These are phyloP conservation scores for Aurelia aurita DNA, from an alignment of 30 jellyfish, hydroid and myxozoan genomes.

Conservation along the genomic window DNA sequence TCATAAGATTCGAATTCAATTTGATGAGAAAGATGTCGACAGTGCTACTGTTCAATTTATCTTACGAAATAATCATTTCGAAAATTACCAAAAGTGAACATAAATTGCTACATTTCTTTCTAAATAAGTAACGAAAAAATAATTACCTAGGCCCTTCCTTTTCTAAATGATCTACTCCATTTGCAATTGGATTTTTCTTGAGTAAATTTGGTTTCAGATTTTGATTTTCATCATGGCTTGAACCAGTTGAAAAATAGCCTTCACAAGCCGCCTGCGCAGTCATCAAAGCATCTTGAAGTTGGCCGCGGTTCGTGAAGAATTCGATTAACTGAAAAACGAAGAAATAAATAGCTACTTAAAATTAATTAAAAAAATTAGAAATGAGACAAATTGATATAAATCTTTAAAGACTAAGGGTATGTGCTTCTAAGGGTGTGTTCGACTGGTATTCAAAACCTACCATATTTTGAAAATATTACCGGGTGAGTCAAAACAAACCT, in stretches of 20 bases:
- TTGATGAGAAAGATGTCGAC: too few relatives aligned
- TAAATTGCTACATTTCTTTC: too few relatives aligned
- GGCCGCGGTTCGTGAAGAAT: slow-evolving; percentile 59
- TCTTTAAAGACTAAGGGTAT: too few relatives aligned
- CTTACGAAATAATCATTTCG: too few relatives aligned
- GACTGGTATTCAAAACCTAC: too few relatives aligned
- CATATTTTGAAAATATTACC: too few relatives aligned
- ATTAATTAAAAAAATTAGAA: not conserved
- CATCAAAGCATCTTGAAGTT: slow-evolving; percentile 70
- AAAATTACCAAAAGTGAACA: too few relatives aligned
- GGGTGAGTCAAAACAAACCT: too few relatives aligned
- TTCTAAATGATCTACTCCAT: slow-evolving; percentile 9
- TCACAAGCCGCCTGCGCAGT: slow-evolving; percentile 74
- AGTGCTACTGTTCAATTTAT: too few relatives aligned
- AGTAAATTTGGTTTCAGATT: slow-evolving; percentile 8
- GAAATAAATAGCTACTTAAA: not conserved
- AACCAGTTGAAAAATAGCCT: slow-evolving; percentile 42
- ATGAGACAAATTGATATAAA: not conserved
- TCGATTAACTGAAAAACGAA: slow-evolving; percentile 37
- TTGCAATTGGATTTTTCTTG: not conserved
- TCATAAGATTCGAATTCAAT: too few relatives aligned
- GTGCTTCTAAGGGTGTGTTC: too few relatives aligned
- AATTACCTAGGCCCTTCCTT: slow-evolving; percentile 28
- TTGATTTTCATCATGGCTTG: slow-evolving; percentile 26
- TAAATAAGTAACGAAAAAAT: not conserved